phyloP scores from a whole-genome alignment of 1,140 invertebrate species.

The Cotesia vestalis region DNA sequence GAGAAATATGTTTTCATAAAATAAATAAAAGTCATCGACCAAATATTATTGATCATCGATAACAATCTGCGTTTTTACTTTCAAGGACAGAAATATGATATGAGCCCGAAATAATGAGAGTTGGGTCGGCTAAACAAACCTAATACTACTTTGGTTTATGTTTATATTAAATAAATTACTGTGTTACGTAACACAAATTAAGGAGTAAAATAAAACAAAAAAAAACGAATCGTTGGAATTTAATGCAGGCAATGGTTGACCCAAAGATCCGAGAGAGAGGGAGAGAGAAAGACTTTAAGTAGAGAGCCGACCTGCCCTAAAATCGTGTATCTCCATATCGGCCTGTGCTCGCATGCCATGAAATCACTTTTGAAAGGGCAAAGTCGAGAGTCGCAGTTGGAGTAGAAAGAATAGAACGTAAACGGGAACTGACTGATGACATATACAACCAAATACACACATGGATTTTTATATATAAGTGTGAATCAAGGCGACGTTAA shows the following conservation, averaged over 20 bases:
- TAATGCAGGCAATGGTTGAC: slow-evolving; percentile 6
- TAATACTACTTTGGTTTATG: too few relatives aligned
- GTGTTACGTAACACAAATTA: background rate
- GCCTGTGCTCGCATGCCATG: slow-evolving; percentile 9
- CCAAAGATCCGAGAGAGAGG: background rate
- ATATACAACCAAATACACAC: too few relatives aligned
- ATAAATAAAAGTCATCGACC: too few relatives aligned
- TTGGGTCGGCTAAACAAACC: too few relatives aligned
- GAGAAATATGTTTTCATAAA: too few relatives aligned
- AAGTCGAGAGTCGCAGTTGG: slow-evolving; percentile 1
- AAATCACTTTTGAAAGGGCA: slow-evolving; percentile 2
- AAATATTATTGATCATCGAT: too few relatives aligned
- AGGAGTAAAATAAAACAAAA: background rate
- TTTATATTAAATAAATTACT: too few relatives aligned
- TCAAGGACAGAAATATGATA: too few relatives aligned
- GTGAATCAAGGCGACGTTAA: background rate
- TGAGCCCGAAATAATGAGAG: too few relatives aligned
- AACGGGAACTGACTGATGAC: slow-evolving; percentile 21
- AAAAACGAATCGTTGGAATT: background rate
- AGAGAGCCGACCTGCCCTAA: slow-evolving; percentile 47
- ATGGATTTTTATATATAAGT: background rate
- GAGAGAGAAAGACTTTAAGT: background rate
- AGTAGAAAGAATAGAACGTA: slow-evolving; percentile 31
- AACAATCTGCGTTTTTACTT: too few relatives aligned
- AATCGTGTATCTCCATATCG: slow-evolving; percentile 37